Evolutionary conservation across 2,797 vertebrate genomes (phyloP), one percentile per base, ranked within the genome.

Genomic region (Brachymystax lenok): DNA sequence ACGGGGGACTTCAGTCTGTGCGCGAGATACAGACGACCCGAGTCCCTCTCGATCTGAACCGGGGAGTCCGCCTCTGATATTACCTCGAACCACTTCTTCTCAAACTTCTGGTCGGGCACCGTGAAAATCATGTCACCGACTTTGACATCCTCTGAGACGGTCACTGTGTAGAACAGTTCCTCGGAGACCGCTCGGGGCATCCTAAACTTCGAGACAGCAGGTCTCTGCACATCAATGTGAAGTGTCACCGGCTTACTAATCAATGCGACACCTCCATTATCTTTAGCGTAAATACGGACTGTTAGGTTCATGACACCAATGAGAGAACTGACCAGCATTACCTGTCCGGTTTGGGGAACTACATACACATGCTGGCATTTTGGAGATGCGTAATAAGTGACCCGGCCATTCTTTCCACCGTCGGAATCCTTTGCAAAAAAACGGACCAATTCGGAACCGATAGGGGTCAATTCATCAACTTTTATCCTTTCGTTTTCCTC

Each of bases 101-200:
- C 85, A 73, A 94, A 96, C 77, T 84, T 92, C 76, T 88, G 88
- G 79, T 93, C 94, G n/a, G 96, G 96, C 3, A 97, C 89, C 6
- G 94, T 96, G 91, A 96, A 97, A n/a, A 97, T 89, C 79, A 95
- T 79, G 79, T 96, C 96, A 4, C 96, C 95, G 64, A 92, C 87
- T 27, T 90, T 75, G 7, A 89, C 90, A 33, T 92, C 92, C 24
- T 90, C 91, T 0, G 95, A 89, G 16, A 96, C 91, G 1, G 88
- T 89, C 27, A 96, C 95, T 0, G 91, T 92, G 90, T 95, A 95
- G 68, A 80, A 88, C 40, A 89, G 81, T 71, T 94, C 92, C 69
- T 91, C 89, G n/a, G 88, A 79, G 28, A 92, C 86, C 2, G 90
- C 85, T 46, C 95, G 87, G 27, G 88, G 79, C 51, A 52, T 83